These are phyloP conservation scores for Asbolus verrucosus DNA, from an alignment of 1,140 invertebrate genomes.

Conservation along the genomic window DNA sequence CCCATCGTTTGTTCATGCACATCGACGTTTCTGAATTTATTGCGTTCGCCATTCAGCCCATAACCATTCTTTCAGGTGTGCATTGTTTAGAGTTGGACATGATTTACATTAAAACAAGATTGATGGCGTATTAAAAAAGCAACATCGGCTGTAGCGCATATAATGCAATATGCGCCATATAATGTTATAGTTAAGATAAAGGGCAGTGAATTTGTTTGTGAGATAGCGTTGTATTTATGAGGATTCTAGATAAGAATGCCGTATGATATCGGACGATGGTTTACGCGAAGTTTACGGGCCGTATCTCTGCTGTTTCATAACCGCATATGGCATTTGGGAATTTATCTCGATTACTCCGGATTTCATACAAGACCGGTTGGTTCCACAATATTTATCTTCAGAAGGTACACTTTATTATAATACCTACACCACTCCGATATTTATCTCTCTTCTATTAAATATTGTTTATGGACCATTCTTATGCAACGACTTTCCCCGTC, in stretches of 20 bases:
- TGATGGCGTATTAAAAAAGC: constrained; percentile 36
- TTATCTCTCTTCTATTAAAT: constrained; percentile 6
- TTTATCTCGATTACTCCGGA: constrained; percentile 47
- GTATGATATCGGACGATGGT: constrained; percentile 48
- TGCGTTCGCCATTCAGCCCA: constrained; percentile 34
- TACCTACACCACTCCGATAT: constrained; percentile 31
- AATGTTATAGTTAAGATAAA: constrained; percentile 45
- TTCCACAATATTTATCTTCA: constrained; percentile 40
- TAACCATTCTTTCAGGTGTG: constrained; percentile 38
- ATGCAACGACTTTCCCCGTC: not conserved
- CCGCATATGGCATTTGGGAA: constrained; percentile 46
- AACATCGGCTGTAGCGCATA: constrained; percentile 5
- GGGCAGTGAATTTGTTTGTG: constrained; percentile 46
- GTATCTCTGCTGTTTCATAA: constrained; percentile 46
- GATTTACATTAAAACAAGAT: constrained; percentile 39
- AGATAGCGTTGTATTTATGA: constrained; percentile 46
- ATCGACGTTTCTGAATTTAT: constrained; percentile 36
- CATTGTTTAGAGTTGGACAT: constrained; percentile 36
- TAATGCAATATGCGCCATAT: constrained; percentile 24
- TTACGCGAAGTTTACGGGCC: constrained; percentile 42
- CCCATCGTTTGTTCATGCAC: constrained; percentile 39
- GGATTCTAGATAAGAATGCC: constrained; percentile 45
- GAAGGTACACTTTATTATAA: constrained; percentile 36
- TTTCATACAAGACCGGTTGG: constrained; percentile 43
- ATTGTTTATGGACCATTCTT: constrained; percentile 21